phyloP scores from a whole-genome alignment of 2,888 invertebrate species.

The Drosophila affinis region DNA sequence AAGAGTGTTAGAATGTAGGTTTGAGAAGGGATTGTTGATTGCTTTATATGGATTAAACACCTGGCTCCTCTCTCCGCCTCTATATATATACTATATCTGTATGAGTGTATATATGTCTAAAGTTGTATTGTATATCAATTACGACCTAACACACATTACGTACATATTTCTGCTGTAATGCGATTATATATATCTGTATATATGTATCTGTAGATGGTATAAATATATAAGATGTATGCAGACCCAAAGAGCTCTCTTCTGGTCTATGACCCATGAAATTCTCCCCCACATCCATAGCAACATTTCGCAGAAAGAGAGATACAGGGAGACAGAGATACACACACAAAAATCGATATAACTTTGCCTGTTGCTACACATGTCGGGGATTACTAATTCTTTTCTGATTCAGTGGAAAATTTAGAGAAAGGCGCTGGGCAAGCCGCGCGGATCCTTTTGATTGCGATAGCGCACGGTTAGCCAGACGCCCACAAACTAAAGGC shows the following conservation, averaged over 20 bases:
- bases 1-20: conserved; percentile 46
- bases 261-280: conserved; percentile 68
- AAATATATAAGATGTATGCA: conserved; percentile 67
- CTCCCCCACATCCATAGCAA: conserved; percentile 61
- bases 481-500: conserved; percentile 93
- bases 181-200: conserved; percentile 50
- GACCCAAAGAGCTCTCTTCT: conserved; percentile 36
- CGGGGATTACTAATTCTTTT: conserved; percentile 28
- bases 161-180: conserved; percentile 50
- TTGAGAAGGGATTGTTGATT: conserved; percentile 61
- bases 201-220: conserved; percentile 60
- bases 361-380: conserved; percentile 29
- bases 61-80: conserved; percentile 48
- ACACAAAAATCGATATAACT: conserved; percentile 28
- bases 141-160: conserved; percentile 61
- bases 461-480: conserved; percentile 96
- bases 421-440: conserved; percentile 98
- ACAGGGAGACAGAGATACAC: conserved; percentile 28
- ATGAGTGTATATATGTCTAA: conserved; percentile 66
- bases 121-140: conserved; percentile 61
- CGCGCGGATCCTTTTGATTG: conserved; percentile 98
- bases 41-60: conserved; percentile 66
- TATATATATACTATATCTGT: conserved; percentile 39
- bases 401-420: conserved; percentile 85
- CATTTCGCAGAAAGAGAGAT: conserved; percentile 38